These are phyloP conservation scores for Microcebus tavaratra DNA, from an alignment of 2,113 vertebrate species.

Conservation along the genomic window DNA sequence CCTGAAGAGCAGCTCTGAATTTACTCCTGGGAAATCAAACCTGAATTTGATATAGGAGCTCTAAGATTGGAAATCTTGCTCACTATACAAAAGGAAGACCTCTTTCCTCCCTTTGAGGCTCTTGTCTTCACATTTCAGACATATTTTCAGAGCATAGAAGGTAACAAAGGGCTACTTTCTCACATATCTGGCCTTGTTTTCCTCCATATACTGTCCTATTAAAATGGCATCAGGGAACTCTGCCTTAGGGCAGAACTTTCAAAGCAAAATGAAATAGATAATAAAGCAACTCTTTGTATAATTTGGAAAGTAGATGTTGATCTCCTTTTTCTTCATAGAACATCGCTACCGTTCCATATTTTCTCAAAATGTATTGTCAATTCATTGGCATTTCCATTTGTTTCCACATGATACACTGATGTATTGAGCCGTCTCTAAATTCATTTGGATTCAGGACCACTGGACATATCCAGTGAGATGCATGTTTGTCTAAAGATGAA, in stretches of 20 bases:
- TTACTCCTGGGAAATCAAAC: background rate
- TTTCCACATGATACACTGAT: background rate
- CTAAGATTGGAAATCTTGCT: conserved; percentile 18
- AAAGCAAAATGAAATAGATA: conserved; percentile 28
- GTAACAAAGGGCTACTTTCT: background rate
- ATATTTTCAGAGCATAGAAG: background rate
- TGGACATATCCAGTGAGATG: background rate
- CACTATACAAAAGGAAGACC: background rate
- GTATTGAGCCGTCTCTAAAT: background rate
- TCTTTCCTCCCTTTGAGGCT: background rate
- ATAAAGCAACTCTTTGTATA: background rate
- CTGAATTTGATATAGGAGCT: background rate
- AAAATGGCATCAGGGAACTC: background rate
- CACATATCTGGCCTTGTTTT: background rate
- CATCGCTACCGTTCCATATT: background rate
- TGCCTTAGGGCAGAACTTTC: conserved; percentile 4
- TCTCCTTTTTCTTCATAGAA: background rate
- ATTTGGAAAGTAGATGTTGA: background rate
- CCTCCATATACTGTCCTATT: background rate
- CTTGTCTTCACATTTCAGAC: background rate
- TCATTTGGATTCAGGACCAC: background rate
- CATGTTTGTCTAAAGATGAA: background rate
- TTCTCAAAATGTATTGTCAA: background rate
- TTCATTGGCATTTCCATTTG: background rate
- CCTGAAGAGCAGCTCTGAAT: conserved; percentile 1